These are phyloP conservation scores for Myotis daubentonii DNA, from an alignment of 2,797 vertebrate species.

Conservation along the genomic window DNA sequence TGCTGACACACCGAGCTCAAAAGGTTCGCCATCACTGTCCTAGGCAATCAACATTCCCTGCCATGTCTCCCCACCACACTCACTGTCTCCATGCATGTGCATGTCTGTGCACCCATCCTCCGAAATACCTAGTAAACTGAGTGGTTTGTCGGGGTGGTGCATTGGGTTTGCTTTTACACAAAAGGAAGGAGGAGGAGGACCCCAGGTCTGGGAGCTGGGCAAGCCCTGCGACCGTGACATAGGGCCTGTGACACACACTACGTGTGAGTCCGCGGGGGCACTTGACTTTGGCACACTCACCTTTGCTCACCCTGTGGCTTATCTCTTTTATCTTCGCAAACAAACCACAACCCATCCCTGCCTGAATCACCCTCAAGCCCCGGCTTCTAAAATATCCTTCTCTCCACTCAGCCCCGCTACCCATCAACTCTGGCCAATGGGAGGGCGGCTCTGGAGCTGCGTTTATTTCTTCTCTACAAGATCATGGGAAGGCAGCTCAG, in stretches of 20 bases:
- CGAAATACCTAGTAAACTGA: background rate
- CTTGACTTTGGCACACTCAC: background rate
- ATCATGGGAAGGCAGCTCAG: background rate
- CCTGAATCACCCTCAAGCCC: background rate
- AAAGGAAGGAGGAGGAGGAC: background rate
- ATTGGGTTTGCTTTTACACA: background rate
- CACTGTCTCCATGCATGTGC: background rate
- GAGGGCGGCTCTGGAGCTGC: background rate
- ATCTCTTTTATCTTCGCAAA: background rate
- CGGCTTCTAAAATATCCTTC: background rate
- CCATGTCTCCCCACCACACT: background rate
- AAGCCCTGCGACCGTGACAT: background rate
- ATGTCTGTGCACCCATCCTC: rapidly evolving
- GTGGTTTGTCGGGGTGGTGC: rapidly evolving
- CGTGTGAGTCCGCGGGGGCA: rapidly evolving
- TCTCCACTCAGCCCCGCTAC: background rate
- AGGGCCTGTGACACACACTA: background rate
- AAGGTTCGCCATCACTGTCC: too few species aligned
- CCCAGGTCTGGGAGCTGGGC: background rate
- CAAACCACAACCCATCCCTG: background rate
- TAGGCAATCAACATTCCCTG: background rate
- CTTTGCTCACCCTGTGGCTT: background rate
- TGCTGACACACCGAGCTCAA: too few species aligned
- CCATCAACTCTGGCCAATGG: background rate
- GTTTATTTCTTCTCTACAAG: background rate